Conservation (phyloP, 2,113 vertebrate species). For the Stegostoma tigrinum region DNA sequence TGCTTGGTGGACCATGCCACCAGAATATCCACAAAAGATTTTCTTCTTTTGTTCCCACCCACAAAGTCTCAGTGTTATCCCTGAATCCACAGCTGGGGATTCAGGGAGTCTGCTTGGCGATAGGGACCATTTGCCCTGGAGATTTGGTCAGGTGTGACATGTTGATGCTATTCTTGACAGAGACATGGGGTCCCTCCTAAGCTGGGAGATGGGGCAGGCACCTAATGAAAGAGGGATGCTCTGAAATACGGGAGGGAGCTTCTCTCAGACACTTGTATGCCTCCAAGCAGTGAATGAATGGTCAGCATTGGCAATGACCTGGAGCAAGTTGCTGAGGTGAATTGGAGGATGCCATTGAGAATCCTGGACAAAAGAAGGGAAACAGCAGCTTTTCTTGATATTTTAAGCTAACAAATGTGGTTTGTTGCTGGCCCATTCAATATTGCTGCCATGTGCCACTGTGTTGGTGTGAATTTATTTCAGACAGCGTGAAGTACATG, state of each 20-base stretch:
- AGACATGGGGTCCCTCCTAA: too few relatives aligned
- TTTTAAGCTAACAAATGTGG: background rate
- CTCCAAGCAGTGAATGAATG: background rate
- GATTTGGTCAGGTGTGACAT: too few relatives aligned
- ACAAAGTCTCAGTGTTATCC: too few relatives aligned
- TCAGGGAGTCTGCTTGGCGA: too few relatives aligned
- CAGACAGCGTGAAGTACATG: background rate
- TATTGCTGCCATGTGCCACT: background rate
- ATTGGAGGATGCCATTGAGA: background rate
- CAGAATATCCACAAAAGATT: too few relatives aligned
- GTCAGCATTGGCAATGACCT: background rate
- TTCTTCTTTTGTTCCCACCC: too few relatives aligned
- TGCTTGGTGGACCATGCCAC: too few relatives aligned
- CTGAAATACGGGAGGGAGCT: background rate
- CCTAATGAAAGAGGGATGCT: background rate
- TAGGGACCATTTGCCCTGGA: too few relatives aligned
- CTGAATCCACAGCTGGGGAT: too few relatives aligned
- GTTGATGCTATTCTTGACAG: too few relatives aligned
- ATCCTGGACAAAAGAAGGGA: background rate
- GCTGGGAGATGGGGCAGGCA: too few relatives aligned
- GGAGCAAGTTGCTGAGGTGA: background rate
- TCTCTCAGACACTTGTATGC: background rate
- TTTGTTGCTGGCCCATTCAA: background rate
- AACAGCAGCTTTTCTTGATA: background rate
- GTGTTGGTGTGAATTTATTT: background rate